Base-by-base conservation (phyloP, 2,797 vertebrate species). In the Epinephelus malabaricus region DNA sequence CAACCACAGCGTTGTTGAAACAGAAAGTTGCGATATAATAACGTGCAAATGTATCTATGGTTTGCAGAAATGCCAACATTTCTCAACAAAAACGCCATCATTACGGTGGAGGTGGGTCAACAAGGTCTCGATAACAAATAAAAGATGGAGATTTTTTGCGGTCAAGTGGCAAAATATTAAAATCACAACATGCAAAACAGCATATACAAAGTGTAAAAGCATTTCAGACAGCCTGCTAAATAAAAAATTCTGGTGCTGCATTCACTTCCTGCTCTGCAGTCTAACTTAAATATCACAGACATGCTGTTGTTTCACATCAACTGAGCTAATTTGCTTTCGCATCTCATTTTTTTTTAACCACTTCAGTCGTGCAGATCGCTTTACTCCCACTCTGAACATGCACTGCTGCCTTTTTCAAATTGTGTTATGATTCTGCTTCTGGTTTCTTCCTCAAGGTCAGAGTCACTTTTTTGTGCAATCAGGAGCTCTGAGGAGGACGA, bases 391-490 rank as follows among this genome's bases (percentile, higher is more conserved):
- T 21, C 5, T 0, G 2, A 14, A 19, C 27, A 61, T n/a, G 0
- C 23, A 49, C 19, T 8, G 10, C 2, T 38, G n/a, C 11, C 19
- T 2, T 47, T 18, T 58, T 30, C 27, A 30, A 30, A 3, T 27
- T 50, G 60, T 19, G n/a, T 34, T 14, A 4, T 13, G 9, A 18
- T 30, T 65, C 17, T 51, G 21, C 54, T 43, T 60, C 70, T 34
- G 14, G 30, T 60, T 54, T 64, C 23, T 40, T 56, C 34, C 18
- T 78, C 61, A 60, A 79, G 61, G 50, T 79, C 61, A 58, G 21
- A 50, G 60, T 64, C 46, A 15, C 56, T 2, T 60, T 55, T 71
- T 43, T 3, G 34, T 70, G 23, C 58, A 15, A 7, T 76, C 59
- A 69, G 78, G 21, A 49, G 43, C 17, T 0, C 51, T 14, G 7